These are phyloP conservation scores for Epirrhoe alternata DNA, from an alignment of 2,888 invertebrate species.

Conservation along the genomic window DNA sequence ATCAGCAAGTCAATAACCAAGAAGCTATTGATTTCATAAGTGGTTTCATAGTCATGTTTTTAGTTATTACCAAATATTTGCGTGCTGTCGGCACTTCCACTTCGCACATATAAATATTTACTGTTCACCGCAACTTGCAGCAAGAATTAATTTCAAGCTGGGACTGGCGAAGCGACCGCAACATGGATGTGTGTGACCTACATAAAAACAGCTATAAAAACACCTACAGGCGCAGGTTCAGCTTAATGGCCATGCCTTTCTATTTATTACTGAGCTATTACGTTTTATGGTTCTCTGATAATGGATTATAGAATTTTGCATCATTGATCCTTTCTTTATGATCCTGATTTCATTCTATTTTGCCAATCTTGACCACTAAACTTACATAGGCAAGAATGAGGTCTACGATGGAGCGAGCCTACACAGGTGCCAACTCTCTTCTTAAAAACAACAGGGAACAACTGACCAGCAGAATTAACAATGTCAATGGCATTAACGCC, in stretches of 20 bases:
- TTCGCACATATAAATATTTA: slow-evolving; percentile 31
- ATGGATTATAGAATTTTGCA: slow-evolving; percentile 43
- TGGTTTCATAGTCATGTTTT: not conserved
- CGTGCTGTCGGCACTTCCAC: slow-evolving; percentile 21
- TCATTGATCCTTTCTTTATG: slow-evolving; percentile 28
- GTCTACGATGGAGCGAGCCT: no score
- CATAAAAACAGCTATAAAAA: slow-evolving; percentile 50
- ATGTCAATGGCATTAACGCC: no score
- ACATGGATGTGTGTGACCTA: slow-evolving; percentile 53
- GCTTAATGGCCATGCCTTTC: slow-evolving; percentile 49
- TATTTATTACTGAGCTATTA: slow-evolving; percentile 45
- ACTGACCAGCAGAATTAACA: no score
- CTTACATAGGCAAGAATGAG: no score
- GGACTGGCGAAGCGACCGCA: slow-evolving; percentile 42
- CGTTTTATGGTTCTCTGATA: slow-evolving; percentile 32
- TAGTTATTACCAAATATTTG: slow-evolving; percentile 27
- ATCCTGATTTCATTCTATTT: slow-evolving; percentile 1
- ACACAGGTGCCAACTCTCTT: no score
- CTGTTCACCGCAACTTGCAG: slow-evolving; percentile 34
- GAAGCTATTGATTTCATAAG: not conserved
- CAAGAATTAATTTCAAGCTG: slow-evolving; percentile 31
- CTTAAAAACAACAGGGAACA: no score
- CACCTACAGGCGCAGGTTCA: slow-evolving; percentile 48
- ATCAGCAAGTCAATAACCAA: not conserved
- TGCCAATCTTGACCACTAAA: no score